Evolutionary conservation across 1,140 invertebrate genomes (phyloP).

Genomic region (Drosophila bocqueti): DNA sequence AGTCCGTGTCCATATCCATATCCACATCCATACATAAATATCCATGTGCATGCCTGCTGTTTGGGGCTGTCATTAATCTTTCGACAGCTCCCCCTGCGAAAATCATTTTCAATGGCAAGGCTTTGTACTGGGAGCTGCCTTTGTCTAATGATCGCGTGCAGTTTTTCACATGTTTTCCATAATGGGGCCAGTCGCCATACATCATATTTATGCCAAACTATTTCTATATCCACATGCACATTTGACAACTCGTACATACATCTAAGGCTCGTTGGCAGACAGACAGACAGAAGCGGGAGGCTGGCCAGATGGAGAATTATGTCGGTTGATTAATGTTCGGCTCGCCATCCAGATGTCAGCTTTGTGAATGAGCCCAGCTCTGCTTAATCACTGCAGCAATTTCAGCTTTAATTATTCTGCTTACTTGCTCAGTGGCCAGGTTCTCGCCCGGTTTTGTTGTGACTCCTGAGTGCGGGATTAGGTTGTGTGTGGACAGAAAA

Average conservation of each 20-base stretch:
- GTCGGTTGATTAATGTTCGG: slow-evolving; percentile 66
- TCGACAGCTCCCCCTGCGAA: slow-evolving; percentile 60
- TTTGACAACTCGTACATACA: slow-evolving; percentile 43
- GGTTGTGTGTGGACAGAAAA: background rate
- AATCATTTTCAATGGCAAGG: slow-evolving; percentile 80
- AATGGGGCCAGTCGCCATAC: slow-evolving; percentile 67
- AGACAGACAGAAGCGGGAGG: slow-evolving; percentile 25
- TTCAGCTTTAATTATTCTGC: slow-evolving; percentile 34
- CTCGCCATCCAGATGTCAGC: slow-evolving; percentile 67
- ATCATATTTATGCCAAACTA: slow-evolving; percentile 83
- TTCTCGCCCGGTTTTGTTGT: slow-evolving; percentile 7
- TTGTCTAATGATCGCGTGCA: slow-evolving; percentile 82
- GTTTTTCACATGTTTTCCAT: slow-evolving; percentile 74
- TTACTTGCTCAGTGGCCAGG: slow-evolving; percentile 9
- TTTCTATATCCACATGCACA: slow-evolving; percentile 62
- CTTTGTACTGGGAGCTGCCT: slow-evolving; percentile 61
- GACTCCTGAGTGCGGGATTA: slow-evolving; percentile 13
- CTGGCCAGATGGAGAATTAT: slow-evolving; percentile 67
- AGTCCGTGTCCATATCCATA: slow-evolving; percentile 25
- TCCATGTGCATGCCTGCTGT: slow-evolving; percentile 72
- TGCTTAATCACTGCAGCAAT: slow-evolving; percentile 60
- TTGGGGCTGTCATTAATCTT: slow-evolving; percentile 79
- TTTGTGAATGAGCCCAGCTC: slow-evolving; percentile 58
- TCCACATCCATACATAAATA: slow-evolving; percentile 24
- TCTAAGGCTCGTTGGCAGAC: slow-evolving; percentile 38